These are phyloP conservation scores for Petrocephalus microphthalmus DNA, from an alignment of 2,113 vertebrate genomes.

Conservation along the genomic window DNA sequence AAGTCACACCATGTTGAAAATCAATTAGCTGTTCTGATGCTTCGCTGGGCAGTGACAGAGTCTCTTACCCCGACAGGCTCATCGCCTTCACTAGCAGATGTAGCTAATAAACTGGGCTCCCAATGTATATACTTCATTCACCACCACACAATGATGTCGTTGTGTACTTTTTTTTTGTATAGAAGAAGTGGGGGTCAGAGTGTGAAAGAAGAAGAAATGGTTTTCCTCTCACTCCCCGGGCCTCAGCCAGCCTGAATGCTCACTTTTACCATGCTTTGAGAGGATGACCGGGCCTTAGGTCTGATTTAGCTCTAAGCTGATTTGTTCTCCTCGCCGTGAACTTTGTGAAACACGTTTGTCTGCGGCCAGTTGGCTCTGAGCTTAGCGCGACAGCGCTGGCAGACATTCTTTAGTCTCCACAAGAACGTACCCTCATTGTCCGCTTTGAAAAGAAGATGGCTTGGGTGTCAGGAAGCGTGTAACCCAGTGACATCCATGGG, in stretches of 20 bases:
- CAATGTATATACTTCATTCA: neutral
- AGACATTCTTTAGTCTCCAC: conserved; percentile 40
- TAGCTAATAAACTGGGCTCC: neutral
- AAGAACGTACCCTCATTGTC: conserved; percentile 53
- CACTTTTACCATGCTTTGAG: conserved; percentile 49
- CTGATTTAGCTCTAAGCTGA: conserved; percentile 50
- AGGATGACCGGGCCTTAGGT: conserved; percentile 41
- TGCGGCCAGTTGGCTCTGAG: conserved; percentile 56
- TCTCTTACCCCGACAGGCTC: neutral
- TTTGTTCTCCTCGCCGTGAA: conserved; percentile 48
- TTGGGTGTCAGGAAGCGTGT: conserved; percentile 50
- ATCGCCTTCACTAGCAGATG: neutral
- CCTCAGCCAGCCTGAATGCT: conserved; percentile 39
- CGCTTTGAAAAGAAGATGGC: conserved; percentile 47
- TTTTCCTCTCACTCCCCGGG: conserved; percentile 51
- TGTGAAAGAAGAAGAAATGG: conserved; percentile 13
- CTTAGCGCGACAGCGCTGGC: conserved; percentile 59
- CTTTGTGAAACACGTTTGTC: conserved; percentile 58
- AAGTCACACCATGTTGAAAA: neutral
- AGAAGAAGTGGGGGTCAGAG: conserved; percentile 24
- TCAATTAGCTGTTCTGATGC: neutral
- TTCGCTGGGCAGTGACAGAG: neutral
- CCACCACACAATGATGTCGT: neutral
- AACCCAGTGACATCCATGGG: conserved; percentile 49
- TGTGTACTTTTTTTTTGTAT: neutral